phyloP scores from a whole-genome alignment of 1,140 invertebrate genomes.

The Drosophila ananassae region DNA sequence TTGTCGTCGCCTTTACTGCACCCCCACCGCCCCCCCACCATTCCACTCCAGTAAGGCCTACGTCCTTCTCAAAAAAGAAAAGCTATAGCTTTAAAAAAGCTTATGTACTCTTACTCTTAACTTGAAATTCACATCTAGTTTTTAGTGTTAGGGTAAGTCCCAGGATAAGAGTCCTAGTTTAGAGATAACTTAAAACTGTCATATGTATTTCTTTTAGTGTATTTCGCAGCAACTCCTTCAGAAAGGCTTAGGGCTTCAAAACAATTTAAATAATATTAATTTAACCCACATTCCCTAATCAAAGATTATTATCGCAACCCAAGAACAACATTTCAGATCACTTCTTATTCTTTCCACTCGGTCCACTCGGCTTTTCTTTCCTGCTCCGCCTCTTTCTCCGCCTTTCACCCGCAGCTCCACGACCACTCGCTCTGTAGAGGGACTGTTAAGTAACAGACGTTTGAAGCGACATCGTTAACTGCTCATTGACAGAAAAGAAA shows the following conservation, averaged over 20 bases:
- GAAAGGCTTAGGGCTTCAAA: not conserved
- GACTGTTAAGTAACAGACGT: slow-evolving; percentile 45
- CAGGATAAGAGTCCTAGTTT: too few species aligned
- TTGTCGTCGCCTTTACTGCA: slow-evolving; percentile 43
- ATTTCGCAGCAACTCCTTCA: not conserved
- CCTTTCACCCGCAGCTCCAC: too few species aligned
- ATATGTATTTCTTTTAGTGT: too few species aligned
- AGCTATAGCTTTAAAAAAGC: not conserved
- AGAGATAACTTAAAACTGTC: too few species aligned
- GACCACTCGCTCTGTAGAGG: slow-evolving; percentile 4
- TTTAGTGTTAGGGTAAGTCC: too few species aligned
- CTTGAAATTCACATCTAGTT: too few species aligned
- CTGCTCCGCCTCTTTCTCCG: not conserved
- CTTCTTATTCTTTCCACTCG: not conserved
- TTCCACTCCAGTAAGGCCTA: slow-evolving; percentile 7
- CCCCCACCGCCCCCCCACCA: slow-evolving; percentile 6
- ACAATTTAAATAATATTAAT: not conserved
- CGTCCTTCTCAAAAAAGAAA: slow-evolving; percentile 1
- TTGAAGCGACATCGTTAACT: slow-evolving; percentile 27
- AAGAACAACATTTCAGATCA: too few species aligned
- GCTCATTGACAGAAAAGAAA: slow-evolving; percentile 12
- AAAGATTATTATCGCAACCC: not conserved
- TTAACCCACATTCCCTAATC: not conserved
- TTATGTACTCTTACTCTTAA: too few species aligned
- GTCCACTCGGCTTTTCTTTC: not conserved